A percentile compares a stretch with the other conserved stretches of the same genome.
These are phyloP conservation scores for Drosophila lowei DNA, from an alignment of 1,140 invertebrate genomes.

Conservation along the genomic window DNA sequence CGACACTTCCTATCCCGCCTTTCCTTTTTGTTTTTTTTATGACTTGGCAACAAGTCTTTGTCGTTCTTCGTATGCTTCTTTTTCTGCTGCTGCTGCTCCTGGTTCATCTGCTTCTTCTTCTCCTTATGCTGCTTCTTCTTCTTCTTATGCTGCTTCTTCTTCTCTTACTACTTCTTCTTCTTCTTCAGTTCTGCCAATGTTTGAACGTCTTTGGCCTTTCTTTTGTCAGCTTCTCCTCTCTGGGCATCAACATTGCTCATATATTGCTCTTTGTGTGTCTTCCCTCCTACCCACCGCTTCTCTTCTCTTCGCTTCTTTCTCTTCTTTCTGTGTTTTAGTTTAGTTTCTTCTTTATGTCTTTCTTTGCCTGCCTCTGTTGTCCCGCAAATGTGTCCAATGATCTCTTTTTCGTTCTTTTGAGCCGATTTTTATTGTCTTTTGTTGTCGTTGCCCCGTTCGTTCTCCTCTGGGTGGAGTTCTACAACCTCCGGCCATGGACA, in stretches of 20 bases:
- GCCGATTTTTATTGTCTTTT: constrained; percentile 57
- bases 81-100: constrained; percentile 13
- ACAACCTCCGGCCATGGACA: constrained; percentile 28
- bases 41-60: constrained; percentile 77
- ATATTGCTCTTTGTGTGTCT: constrained; percentile 39
- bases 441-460: constrained; percentile 22
- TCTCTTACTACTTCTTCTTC: too few species aligned
- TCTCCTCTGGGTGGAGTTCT: constrained; percentile 23
- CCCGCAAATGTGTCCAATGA: constrained; percentile 70
- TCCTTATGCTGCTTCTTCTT: constrained; percentile 18
- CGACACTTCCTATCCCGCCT: too few species aligned
- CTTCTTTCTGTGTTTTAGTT: constrained; percentile 12
- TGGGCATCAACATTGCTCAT: constrained; percentile 30
- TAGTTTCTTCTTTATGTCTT: constrained; percentile 17
- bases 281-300: not conserved
- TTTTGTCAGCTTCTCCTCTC: constrained; percentile 50
- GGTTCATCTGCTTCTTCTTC: too few species aligned
- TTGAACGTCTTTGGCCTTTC: constrained; percentile 77
- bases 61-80: constrained; percentile 19
- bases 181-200: constrained; percentile 15
- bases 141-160: constrained; percentile 1
- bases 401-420: constrained; percentile 55
- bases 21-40: constrained; percentile 36
- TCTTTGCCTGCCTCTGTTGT: constrained; percentile 19
- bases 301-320: not conserved